Percentiles rank a stretch among this genome's conserved stretches.
phyloP scores from a whole-genome alignment of 2,888 invertebrate genomes.

The Drepanosiphum platanoidis region DNA sequence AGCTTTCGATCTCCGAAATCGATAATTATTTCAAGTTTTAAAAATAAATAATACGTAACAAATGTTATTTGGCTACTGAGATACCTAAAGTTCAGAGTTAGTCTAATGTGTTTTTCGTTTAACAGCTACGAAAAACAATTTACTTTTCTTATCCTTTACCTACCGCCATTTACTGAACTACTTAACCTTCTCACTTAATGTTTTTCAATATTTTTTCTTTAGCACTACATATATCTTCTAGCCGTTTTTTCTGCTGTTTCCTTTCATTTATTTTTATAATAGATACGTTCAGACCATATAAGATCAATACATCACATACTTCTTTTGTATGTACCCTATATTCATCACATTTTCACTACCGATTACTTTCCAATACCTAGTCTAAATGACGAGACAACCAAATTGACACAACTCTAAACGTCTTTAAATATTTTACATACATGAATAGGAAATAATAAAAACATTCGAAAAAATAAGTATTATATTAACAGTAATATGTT shows the following conservation, averaged over 20 bases:
- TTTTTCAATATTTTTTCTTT: background rate
- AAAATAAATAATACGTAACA: background rate
- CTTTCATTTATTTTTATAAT: background rate
- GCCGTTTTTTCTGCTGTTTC: background rate
- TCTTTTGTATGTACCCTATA: too few species aligned
- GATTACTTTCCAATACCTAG: too few species aligned
- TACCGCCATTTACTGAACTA: background rate
- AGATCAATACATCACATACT: background rate
- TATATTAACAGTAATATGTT: background rate
- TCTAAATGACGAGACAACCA: too few species aligned
- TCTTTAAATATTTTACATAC: too few species aligned
- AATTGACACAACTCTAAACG: too few species aligned
- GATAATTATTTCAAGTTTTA: background rate
- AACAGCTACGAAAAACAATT: background rate
- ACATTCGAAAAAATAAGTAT: background rate
- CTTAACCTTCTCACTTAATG: background rate
- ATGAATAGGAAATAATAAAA: background rate
- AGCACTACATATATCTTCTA: background rate
- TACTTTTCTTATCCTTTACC: background rate
- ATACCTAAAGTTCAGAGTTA: background rate
- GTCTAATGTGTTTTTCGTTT: background rate
- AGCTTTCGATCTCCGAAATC: background rate
- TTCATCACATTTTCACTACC: too few species aligned
- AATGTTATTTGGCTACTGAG: background rate
- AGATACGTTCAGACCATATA: background rate